Percentiles rank a stretch among this genome's conserved stretches.
Conservation (phyloP, 2,888 invertebrate species). For the Drosophila rellima region DNA sequence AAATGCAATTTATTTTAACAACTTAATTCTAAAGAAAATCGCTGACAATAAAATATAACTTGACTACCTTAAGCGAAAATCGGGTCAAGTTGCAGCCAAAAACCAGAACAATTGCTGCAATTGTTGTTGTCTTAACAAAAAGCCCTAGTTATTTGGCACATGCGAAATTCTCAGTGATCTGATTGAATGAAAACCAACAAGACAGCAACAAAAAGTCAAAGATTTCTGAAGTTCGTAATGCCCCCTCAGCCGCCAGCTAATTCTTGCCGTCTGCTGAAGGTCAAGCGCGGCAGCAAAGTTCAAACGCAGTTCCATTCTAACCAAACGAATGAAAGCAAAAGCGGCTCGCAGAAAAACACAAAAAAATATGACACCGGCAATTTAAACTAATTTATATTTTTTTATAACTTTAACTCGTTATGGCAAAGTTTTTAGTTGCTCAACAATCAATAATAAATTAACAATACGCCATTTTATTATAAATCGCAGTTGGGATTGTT, state of each 20-base stretch:
- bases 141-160: constrained; percentile 76
- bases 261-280: constrained; percentile 58
- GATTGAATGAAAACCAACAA: constrained; percentile 60
- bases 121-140: constrained; percentile 51
- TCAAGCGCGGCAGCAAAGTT: constrained; percentile 71
- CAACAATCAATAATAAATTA: constrained; percentile 53
- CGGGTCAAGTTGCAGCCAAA: constrained; percentile 65
- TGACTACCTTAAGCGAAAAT: constrained; percentile 51
- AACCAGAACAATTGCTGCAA: constrained; percentile 45
- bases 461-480: constrained; percentile 18
- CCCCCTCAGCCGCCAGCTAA: not conserved
- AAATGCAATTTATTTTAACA: constrained; percentile 69
- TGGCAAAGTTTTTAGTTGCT: constrained; percentile 33
- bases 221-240: constrained; percentile 24
- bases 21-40: constrained; percentile 65
- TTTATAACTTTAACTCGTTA: constrained; percentile 36
- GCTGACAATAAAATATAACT: constrained; percentile 62
- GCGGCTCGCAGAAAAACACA: constrained; percentile 26
- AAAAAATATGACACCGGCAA: constrained; percentile 50
- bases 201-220: constrained; percentile 20
- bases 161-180: constrained; percentile 78
- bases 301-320: constrained; percentile 54
- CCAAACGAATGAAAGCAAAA: constrained; percentile 70
- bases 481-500: not conserved
- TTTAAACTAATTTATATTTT: constrained; percentile 54